Base-by-base conservation (phyloP, 2,113 vertebrate species). In the Megalops atlanticus region DNA sequence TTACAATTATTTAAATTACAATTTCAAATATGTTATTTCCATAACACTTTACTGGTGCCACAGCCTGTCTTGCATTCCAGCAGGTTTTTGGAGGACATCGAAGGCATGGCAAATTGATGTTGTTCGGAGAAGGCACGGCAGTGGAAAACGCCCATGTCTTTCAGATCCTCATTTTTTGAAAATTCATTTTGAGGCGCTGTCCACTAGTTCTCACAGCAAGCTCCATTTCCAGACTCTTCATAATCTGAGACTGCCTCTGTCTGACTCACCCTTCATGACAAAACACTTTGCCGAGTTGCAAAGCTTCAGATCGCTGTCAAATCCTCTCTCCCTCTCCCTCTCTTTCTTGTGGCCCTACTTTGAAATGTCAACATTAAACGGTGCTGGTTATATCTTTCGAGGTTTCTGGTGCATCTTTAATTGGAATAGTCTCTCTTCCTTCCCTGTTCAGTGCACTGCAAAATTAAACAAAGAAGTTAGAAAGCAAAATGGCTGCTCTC, bases 251-350 rank as follows among this genome's bases (percentile, higher is more conserved):
- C 18, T 24, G 39, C 68, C 36, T 45, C 12, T 24, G 2, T 45
- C 15, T 35, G 41, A 79, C 69, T 79, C 40, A 79, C 77, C 77
- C 69, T 79, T 79, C 3, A 79, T 71, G 77, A 78, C 77, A 14
- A 54, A 45, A 36, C 39, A 70, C 77, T 71, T 71, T 33, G 5
- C 40, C 33, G 58, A 79, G 3, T 45, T 24, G 70, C 10, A 8
- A 54, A 74, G 52, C n/a, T 74, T 75, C 73, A 69, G 14, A 76
- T 76, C 54, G 36, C 45, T 74, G 36, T 71, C 27, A 80, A 35
- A 69, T 81, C 73, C 39, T 45, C 21, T 70, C 80, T 31, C n/a
- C 27, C 58, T 31, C 54, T 64, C 58, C 31, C 58, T 64, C 40
- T 45, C 33, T 81, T 58, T 36, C 80, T 33, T 3, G n/a, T 70